Percentiles rank a stretch among this genome's conserved stretches.
Evolutionary conservation across 1,140 invertebrate species (phyloP).

Genomic region (Octopus sinensis): DNA sequence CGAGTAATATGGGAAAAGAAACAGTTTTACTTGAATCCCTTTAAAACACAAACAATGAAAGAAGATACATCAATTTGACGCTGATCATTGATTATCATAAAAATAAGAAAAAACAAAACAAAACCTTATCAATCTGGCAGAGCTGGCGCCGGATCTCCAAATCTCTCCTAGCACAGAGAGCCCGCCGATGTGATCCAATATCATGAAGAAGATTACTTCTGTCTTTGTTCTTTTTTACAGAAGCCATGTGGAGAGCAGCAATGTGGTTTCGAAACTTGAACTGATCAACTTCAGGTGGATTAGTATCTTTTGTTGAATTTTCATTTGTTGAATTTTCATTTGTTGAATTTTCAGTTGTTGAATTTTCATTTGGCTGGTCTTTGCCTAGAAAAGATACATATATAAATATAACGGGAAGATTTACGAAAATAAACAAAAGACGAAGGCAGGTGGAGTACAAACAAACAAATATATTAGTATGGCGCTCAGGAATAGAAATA

Average conservation of each 20-base stretch:
- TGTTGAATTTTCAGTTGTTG: background rate
- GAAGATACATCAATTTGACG: too few relatives aligned
- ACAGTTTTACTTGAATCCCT: too few relatives aligned
- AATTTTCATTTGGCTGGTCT: background rate
- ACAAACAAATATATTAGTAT: too few relatives aligned
- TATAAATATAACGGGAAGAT: too few relatives aligned
- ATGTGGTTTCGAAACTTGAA: slow-evolving; percentile 42
- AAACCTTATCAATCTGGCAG: slow-evolving; percentile 51
- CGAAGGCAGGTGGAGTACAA: too few relatives aligned
- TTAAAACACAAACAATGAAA: too few relatives aligned
- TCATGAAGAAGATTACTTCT: slow-evolving; percentile 40
- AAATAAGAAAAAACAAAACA: too few relatives aligned
- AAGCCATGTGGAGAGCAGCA: slow-evolving; percentile 37
- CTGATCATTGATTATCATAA: too few relatives aligned
- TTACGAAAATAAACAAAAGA: too few relatives aligned
- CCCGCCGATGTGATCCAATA: slow-evolving; percentile 49
- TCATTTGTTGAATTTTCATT: background rate
- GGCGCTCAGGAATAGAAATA: too few relatives aligned
- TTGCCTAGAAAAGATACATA: too few relatives aligned
- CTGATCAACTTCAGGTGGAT: background rate
- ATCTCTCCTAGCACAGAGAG: slow-evolving; percentile 53
- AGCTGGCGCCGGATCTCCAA: slow-evolving; percentile 51
- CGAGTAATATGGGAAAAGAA: too few relatives aligned
- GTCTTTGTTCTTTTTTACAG: slow-evolving; percentile 34
- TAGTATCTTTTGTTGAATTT: background rate